Percentiles rank a stretch among this genome's conserved stretches.
phyloP scores from a whole-genome alignment of 2,888 invertebrate genomes.

The Spodoptera exigua region DNA sequence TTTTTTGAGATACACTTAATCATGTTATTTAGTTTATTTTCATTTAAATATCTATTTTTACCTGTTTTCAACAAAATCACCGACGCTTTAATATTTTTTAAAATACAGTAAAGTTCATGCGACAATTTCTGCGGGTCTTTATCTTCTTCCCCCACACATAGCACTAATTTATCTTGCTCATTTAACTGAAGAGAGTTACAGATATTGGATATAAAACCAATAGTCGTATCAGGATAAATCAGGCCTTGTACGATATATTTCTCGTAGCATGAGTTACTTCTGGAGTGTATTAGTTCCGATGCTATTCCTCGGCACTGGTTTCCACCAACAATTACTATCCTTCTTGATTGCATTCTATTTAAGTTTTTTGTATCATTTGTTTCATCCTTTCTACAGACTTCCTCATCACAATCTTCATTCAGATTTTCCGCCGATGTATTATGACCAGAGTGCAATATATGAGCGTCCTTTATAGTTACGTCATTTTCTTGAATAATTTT shows the following conservation, averaged over 20 bases:
- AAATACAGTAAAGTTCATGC: conserved; percentile 1
- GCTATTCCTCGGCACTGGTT: conserved; percentile 1
- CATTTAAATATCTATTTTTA: neutral
- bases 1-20: conserved; percentile 1
- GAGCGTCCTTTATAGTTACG: no score
- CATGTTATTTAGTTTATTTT: conserved; percentile 1
- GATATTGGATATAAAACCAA: neutral
- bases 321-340: no score
- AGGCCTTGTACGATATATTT: conserved; percentile 7
- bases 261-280: neutral
- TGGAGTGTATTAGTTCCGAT: neutral
- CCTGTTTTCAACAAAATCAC: conserved; percentile 1
- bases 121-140: neutral
- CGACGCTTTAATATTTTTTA: conserved; percentile 2
- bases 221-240: neutral
- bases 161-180: conserved; percentile 3
- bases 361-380: no score
- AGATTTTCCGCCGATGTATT: no score
- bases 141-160: conserved; percentile 9
- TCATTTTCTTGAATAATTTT: no score
- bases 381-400: no score
- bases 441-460: no score
- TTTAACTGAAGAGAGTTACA: conserved; percentile 1
- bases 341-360: no score
- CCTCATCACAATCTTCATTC: no score